These are phyloP conservation scores for Brachypalpus laphriformis DNA, from an alignment of 2,888 invertebrate genomes.

Conservation along the genomic window DNA sequence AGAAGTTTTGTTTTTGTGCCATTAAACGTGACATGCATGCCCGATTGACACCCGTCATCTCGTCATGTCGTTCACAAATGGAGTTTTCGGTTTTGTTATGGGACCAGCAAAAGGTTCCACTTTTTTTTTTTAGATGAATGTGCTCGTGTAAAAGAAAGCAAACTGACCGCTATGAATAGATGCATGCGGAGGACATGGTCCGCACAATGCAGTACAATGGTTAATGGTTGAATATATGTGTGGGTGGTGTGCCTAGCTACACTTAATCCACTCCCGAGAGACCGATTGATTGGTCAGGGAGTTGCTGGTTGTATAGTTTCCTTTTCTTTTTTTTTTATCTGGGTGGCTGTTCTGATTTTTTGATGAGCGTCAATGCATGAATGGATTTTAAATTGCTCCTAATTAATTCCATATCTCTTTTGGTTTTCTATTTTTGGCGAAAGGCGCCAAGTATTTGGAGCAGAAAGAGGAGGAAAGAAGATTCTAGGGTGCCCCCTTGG, in stretches of 20 bases:
- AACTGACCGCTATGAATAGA: slow-evolving; percentile 40
- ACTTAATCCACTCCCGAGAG: slow-evolving; percentile 63
- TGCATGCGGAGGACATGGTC: slow-evolving; percentile 39
- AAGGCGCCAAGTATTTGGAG: neutral
- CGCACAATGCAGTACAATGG: slow-evolving; percentile 50
- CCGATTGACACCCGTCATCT: slow-evolving; percentile 52
- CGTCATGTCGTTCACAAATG: slow-evolving; percentile 64
- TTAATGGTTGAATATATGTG: slow-evolving; percentile 19
- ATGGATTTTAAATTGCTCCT: slow-evolving; percentile 69
- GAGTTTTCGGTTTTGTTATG: slow-evolving; percentile 61
- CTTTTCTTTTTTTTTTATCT: neutral
- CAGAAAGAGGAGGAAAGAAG: neutral
- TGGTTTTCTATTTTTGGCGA: neutral
- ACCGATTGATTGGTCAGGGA: slow-evolving; percentile 66
- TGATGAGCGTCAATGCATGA: slow-evolving; percentile 65
- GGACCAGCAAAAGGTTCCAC: slow-evolving; percentile 26
- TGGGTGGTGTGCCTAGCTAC: slow-evolving; percentile 32
- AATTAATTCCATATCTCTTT: slow-evolving; percentile 45
- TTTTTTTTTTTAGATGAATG: slow-evolving; percentile 42
- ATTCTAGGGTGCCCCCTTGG: neutral
- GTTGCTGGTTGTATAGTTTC: neutral
- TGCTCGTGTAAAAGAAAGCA: slow-evolving; percentile 44
- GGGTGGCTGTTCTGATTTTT: slow-evolving; percentile 60
- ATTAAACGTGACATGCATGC: slow-evolving; percentile 72
- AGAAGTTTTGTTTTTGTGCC: slow-evolving; percentile 62